Evolutionary conservation across 2,113 vertebrate genomes (phyloP).

Genomic region (Tenrec ecaudatus): DNA sequence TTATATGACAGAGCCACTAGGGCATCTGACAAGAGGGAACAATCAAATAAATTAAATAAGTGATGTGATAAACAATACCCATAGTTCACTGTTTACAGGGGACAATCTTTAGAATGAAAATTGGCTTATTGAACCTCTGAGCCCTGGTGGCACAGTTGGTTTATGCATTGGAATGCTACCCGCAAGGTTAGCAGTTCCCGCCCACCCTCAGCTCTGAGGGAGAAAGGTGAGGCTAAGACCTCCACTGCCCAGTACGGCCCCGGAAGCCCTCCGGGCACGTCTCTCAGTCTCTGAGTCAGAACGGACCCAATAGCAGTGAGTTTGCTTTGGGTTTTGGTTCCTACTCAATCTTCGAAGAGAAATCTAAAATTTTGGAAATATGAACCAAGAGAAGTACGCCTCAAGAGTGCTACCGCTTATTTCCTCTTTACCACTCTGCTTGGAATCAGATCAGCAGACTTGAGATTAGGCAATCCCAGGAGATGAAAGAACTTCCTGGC

Average conservation of each 20-base stretch:
- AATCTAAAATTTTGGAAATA: background rate
- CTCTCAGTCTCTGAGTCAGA: too few species aligned
- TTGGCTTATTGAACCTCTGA: background rate
- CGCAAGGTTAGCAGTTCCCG: too few species aligned
- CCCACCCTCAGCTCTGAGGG: too few species aligned
- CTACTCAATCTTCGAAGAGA: background rate
- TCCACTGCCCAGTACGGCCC: too few species aligned
- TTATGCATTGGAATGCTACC: too few species aligned
- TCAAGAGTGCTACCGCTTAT: background rate
- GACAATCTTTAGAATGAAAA: background rate
- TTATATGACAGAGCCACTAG: too few species aligned
- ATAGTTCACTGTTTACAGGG: background rate
- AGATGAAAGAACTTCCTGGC: conserved; percentile 56
- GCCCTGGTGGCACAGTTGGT: too few species aligned
- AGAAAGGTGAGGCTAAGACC: too few species aligned
- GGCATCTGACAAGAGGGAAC: background rate
- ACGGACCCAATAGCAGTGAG: too few species aligned
- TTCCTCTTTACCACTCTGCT: background rate
- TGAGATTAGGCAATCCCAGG: background rate
- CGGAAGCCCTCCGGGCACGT: too few species aligned
- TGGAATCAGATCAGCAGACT: background rate
- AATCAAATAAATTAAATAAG: background rate
- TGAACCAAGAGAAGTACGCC: background rate
- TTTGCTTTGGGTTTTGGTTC: too few species aligned
- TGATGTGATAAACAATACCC: background rate